Base-by-base conservation (phyloP, 2,113 vertebrate species). In the Callospermophilus lateralis region DNA sequence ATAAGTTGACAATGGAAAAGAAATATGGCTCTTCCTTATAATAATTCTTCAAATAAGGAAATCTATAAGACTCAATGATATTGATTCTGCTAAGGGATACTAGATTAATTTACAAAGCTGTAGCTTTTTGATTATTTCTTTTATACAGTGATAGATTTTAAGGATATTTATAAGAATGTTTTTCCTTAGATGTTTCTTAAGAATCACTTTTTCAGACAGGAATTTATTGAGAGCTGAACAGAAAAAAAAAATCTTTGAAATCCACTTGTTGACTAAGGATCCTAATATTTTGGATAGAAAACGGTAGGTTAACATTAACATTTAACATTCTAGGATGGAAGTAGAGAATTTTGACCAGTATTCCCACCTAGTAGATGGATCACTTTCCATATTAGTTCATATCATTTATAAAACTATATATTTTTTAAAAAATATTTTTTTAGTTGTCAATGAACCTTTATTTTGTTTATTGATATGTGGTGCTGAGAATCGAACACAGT, bases 131-230 rank as follows among this genome's bases (percentile, higher is more conserved):
- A 39, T 61, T 37, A 28, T 51, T 48, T 88, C 58, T 28, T 28
- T 93, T 83, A 68, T 48, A 79, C 13, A 92, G 77, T 34, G 20
- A 74, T n/a, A 61, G 67, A 92, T 73, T 63, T 95, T 78, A 94
- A 22, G 67, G 39, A 87, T 39, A 81, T 22, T 61, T 73, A 53
- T 4, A 90, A 63, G 34, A 79, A 78, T 81, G 2, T 84, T 80
- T 96, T 88, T 73, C 37, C 34, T 92, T 96, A 93, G 37, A 72
- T 87, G 45, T 51, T 85, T 95, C 68, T 89, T 74, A 88, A 96
- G 93, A 68, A 39, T 90, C 3, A 45, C 63, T 90, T 96, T 87
- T 74, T 86, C 22, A 26, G 30, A 39, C 58, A 83, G 78, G 58
- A 8, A 74, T 91, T 93, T 95, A 65, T 53, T 84, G 30, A 55